Conservation (phyloP, 2,888 invertebrate species). For the Dicyrtomina minuta region DNA sequence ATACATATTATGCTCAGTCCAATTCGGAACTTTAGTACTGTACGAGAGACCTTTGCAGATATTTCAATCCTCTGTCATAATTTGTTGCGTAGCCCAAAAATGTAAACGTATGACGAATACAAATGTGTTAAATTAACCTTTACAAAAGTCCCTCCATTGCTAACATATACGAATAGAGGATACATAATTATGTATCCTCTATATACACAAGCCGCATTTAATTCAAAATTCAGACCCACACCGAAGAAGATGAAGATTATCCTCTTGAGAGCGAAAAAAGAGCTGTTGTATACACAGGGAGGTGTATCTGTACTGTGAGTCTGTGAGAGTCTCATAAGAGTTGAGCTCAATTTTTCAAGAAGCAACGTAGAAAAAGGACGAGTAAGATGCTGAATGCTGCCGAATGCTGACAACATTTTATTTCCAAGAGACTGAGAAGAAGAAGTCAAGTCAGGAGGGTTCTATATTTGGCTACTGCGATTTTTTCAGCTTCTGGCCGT, state of each 20-base stretch:
- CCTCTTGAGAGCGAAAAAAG: background rate
- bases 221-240: background rate
- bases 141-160: no score
- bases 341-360: no score
- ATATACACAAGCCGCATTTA: background rate
- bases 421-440: constrained; percentile 2
- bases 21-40: no score
- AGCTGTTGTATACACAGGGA: no score
- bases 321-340: no score
- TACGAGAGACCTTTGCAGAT: background rate
- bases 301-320: no score
- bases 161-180: no score
- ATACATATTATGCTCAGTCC: no score
- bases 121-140: no score
- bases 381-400: no score
- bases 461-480: constrained; percentile 37
- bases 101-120: background rate
- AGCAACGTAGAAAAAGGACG: background rate
- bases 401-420: no score
- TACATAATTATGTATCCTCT: no score
- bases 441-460: constrained; percentile 9
- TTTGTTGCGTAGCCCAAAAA: background rate
- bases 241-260: constrained; percentile 1
- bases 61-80: background rate
- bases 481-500: constrained; percentile 34